A percentile compares a stretch with the other conserved stretches of the same genome.
Evolutionary conservation across 2,797 vertebrate species (phyloP).

Genomic region (Sebastes itinus): DNA sequence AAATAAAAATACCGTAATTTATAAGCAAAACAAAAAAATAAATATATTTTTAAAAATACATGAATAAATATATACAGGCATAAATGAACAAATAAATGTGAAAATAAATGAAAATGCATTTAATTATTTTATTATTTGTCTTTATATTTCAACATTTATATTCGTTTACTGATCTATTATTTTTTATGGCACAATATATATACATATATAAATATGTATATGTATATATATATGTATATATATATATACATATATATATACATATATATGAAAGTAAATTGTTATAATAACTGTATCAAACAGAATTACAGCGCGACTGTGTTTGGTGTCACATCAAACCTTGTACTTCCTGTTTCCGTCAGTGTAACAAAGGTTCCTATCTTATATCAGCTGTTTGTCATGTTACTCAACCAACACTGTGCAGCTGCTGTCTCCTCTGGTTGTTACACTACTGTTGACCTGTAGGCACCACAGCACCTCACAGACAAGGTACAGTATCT

Average conservation of each 20-base stretch:
- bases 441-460: neutral
- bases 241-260: no score
- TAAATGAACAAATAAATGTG: no score
- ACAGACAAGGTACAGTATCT: conserved; percentile 21
- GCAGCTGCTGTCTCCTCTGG: neutral
- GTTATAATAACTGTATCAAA: no score
- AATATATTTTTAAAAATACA: neutral
- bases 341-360: conserved; percentile 50
- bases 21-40: neutral
- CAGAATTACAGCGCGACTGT: neutral
- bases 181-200: no score
- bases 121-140: no score
- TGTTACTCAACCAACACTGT: conserved; percentile 2
- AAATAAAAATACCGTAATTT: no score
- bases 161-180: no score
- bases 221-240: no score
- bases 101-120: no score
- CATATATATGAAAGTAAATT: no score
- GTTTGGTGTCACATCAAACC: conserved; percentile 40
- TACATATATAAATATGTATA: fast-evolving
- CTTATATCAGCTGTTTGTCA: neutral
- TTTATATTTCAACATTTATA: no score
- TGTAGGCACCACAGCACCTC: neutral
- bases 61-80: no score
- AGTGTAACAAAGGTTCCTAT: conserved; percentile 21